A percentile compares a stretch with the other conserved stretches of the same genome.
Conservation (phyloP, 2,797 vertebrate genomes). For the Sparus aurata region DNA sequence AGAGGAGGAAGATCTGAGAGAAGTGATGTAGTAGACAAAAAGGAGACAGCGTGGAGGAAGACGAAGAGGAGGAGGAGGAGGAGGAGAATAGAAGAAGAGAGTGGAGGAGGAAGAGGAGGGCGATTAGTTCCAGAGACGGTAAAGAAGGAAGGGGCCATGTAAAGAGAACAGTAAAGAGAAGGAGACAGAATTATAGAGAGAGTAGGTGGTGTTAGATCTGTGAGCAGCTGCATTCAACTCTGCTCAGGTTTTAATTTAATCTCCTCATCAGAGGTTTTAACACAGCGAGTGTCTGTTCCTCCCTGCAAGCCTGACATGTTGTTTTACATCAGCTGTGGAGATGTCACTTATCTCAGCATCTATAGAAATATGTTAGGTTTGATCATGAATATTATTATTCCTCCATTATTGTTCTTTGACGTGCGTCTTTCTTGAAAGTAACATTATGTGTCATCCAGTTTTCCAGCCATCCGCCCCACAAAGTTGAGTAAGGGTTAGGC, state of each 20-base stretch:
- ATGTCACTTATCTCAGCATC: not conserved
- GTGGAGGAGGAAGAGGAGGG: constrained; percentile 41
- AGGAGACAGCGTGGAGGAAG: constrained; percentile 6
- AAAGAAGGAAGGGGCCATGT: constrained; percentile 9
- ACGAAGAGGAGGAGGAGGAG: constrained; percentile 20
- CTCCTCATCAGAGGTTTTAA: constrained; percentile 6
- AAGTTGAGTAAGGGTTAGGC: too few relatives aligned
- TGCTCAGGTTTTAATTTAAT: constrained; percentile 22
- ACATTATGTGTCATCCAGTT: too few relatives aligned
- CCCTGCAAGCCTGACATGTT: not conserved
- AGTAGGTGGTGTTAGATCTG: constrained; percentile 51
- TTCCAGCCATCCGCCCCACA: too few relatives aligned
- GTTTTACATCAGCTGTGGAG: not conserved
- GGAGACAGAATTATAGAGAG: constrained; percentile 20
- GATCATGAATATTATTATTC: too few relatives aligned
- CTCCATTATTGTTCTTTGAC: not conserved
- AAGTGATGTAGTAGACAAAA: constrained; percentile 33
- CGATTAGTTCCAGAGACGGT: constrained; percentile 40
- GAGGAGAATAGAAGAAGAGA: constrained; percentile 30
- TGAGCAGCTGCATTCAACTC: constrained; percentile 58
- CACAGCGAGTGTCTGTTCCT: constrained; percentile 3
- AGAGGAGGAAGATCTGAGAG: constrained; percentile 24
- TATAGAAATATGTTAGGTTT: not conserved
- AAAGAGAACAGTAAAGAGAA: constrained; percentile 7
- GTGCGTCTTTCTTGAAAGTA: too few relatives aligned